phyloP scores from a whole-genome alignment of 2,113 vertebrate species.

The Hippocampus guttulatus region DNA sequence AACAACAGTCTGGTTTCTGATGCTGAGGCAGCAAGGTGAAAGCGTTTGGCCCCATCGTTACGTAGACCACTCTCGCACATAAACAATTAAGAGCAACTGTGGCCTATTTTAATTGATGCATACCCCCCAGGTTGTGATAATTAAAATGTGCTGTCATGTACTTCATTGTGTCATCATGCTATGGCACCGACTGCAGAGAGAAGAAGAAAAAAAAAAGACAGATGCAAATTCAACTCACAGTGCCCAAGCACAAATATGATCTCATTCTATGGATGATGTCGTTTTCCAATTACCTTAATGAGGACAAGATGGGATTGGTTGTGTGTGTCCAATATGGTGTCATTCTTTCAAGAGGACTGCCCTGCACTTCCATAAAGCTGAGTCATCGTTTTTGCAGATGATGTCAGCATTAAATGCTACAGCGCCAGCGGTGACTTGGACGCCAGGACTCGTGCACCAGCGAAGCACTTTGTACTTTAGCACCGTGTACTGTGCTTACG shows the following conservation, averaged over 20 bases:
- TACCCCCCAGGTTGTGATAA: not conserved
- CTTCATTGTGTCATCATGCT: not conserved
- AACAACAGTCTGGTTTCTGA: slow-evolving; percentile 22
- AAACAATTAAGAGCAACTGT: slow-evolving; percentile 37
- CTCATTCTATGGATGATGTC: slow-evolving; percentile 18
- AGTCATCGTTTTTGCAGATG: slow-evolving; percentile 46
- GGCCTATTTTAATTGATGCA: not conserved
- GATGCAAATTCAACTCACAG: not conserved
- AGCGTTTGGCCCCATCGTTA: slow-evolving; percentile 36
- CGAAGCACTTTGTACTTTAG: too few species aligned
- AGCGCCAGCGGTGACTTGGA: slow-evolving; percentile 19
- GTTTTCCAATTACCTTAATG: slow-evolving; percentile 55
- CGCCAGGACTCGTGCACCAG: not conserved
- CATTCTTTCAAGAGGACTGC: slow-evolving; percentile 20
- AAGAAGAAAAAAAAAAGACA: not conserved
- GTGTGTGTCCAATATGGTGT: slow-evolving; percentile 33
- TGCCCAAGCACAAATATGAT: slow-evolving; percentile 10
- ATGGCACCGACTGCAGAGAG: not conserved
- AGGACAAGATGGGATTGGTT: slow-evolving; percentile 37
- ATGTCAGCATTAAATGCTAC: slow-evolving; percentile 47
- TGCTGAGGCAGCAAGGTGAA: slow-evolving; percentile 50
- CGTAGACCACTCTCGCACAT: slow-evolving; percentile 36
- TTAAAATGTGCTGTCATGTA: not conserved
- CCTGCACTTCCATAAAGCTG: slow-evolving; percentile 44
- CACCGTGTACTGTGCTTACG: too few species aligned